phyloP scores from a whole-genome alignment of 2,113 vertebrate genomes.

The Lampris megalopsis region DNA sequence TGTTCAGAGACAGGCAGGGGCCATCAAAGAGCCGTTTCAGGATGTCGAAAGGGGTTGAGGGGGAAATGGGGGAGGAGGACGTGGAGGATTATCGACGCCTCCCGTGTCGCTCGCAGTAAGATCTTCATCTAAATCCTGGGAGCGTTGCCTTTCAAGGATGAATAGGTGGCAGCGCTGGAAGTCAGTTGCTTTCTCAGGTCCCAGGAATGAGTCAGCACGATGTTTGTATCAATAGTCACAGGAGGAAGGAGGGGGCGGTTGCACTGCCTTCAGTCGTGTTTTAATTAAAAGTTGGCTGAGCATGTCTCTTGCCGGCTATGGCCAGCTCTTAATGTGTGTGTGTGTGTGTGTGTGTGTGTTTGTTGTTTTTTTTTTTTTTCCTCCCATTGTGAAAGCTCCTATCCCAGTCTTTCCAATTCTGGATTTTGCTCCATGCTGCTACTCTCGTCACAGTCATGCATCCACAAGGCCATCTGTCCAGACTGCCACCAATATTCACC shows the following conservation, averaged over 20 bases:
- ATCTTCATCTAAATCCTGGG: conserved; percentile 61
- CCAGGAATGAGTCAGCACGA: conserved; percentile 68
- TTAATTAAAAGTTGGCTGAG: conserved; percentile 62
- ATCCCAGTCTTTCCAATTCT: neutral
- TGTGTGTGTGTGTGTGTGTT: conserved; percentile 22
- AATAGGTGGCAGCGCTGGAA: conserved; percentile 56
- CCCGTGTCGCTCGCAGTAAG: conserved; percentile 52
- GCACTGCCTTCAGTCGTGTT: conserved; percentile 55
- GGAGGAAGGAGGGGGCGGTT: neutral
- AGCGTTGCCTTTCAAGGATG: conserved; percentile 69
- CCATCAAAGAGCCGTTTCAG: conserved; percentile 71
- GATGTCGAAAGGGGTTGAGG: conserved; percentile 61
- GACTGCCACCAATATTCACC: neutral
- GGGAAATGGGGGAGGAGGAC: conserved; percentile 28
- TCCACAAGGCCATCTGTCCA: conserved; percentile 28
- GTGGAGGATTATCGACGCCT: conserved; percentile 42
- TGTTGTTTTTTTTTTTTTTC: neutral
- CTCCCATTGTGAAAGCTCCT: conserved; percentile 3
- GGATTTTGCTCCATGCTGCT: conserved; percentile 14
- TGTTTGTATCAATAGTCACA: conserved; percentile 51
- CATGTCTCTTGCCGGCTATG: conserved; percentile 16
- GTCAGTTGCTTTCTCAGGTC: conserved; percentile 55
- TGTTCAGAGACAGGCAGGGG: conserved; percentile 32
- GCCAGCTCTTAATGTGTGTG: neutral
- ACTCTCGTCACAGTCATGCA: conserved; percentile 20